A percentile compares a stretch with the other conserved stretches of the same genome.
Conservation (phyloP, 2,113 vertebrate genomes). For the Eurypyga helias region DNA sequence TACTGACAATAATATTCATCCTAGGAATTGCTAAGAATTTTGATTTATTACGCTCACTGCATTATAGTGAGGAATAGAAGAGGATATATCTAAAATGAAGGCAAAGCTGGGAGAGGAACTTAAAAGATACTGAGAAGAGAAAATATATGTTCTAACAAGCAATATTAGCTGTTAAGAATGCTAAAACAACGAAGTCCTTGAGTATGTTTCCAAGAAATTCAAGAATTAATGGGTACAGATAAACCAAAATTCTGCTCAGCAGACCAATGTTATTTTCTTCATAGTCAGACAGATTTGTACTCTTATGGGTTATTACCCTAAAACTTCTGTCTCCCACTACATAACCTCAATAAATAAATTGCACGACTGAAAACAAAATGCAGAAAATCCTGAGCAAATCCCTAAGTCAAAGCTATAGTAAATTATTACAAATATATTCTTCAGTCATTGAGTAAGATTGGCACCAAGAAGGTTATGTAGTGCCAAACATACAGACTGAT, state of each 20-base stretch:
- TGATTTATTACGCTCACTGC: neutral
- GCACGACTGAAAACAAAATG: neutral
- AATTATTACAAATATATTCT: neutral
- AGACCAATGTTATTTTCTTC: neutral
- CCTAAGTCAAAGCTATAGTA: neutral
- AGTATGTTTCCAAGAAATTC: neutral
- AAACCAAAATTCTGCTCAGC: neutral
- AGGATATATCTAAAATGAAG: slow-evolving; percentile 8
- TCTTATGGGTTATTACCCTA: neutral
- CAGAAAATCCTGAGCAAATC: neutral
- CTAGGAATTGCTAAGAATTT: slow-evolving; percentile 19
- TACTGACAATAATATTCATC: slow-evolving; percentile 21
- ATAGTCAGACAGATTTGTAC: neutral
- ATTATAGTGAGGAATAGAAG: neutral
- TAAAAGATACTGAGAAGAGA: neutral
- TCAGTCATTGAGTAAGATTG: neutral
- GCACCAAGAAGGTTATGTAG: neutral
- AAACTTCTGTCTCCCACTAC: neutral
- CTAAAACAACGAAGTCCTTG: neutral
- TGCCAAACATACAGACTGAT: neutral
- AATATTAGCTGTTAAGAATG: slow-evolving; percentile 7
- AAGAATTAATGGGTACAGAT: neutral
- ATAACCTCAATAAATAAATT: neutral
- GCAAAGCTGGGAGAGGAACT: neutral
- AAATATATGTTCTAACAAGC: slow-evolving; percentile 6